Conservation (phyloP, 1,140 invertebrate species). For the Apis laboriosa region DNA sequence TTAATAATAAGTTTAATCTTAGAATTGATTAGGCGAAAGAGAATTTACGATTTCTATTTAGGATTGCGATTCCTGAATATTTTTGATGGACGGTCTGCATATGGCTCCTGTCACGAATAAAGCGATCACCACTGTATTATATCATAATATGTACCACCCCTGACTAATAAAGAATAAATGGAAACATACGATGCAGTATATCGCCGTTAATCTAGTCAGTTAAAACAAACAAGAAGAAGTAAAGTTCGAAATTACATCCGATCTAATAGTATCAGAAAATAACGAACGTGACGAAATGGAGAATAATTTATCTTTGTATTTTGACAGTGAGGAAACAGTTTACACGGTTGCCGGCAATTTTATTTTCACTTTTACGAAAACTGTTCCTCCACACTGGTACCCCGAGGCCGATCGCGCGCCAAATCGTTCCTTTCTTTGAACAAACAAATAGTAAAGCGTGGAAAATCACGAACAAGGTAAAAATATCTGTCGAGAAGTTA, state of each 20-base stretch:
- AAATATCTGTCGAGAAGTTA: neutral
- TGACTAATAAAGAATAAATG: too few species aligned
- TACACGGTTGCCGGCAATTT: neutral
- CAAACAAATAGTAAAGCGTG: constrained; percentile 4
- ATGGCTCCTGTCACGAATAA: too few species aligned
- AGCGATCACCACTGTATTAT: too few species aligned
- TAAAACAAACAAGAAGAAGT: neutral
- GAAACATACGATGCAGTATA: too few species aligned
- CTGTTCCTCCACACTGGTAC: neutral
- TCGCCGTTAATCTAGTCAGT: too few species aligned
- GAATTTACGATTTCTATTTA: too few species aligned
- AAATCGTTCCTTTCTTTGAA: neutral
- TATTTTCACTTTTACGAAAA: neutral
- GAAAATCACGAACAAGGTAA: neutral
- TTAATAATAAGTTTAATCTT: too few species aligned
- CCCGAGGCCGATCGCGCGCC: neutral
- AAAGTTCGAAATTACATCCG: neutral
- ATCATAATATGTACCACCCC: too few species aligned
- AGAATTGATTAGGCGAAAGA: too few species aligned
- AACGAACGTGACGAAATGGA: neutral
- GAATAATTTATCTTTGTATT: neutral
- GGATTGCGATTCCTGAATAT: too few species aligned
- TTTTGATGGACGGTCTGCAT: too few species aligned
- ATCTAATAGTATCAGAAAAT: neutral
- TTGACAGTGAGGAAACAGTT: neutral